Conservation (phyloP, 1,140 invertebrate species). For the Pseudomyrmex cubaensis region DNA sequence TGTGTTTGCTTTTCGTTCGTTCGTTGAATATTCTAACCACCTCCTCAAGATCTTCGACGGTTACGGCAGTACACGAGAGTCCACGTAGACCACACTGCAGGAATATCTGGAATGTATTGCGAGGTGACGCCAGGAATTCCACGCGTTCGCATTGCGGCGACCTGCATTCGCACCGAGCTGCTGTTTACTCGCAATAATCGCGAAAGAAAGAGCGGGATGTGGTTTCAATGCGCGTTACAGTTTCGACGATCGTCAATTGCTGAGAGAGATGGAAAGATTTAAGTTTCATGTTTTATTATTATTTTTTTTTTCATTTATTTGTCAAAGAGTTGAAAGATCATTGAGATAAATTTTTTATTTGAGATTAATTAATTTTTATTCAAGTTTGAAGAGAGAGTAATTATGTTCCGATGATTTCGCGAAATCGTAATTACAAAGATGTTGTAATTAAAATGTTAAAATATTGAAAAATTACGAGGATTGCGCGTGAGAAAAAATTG, state of each 20-base stretch:
- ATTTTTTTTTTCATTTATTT: not conserved
- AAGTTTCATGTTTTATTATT: not conserved
- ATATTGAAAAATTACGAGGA: too few species aligned
- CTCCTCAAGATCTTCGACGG: conserved; percentile 28
- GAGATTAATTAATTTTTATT: too few species aligned
- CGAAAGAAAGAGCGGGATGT: conserved; percentile 2
- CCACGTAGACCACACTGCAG: conserved; percentile 25
- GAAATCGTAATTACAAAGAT: too few species aligned
- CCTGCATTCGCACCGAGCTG: conserved; percentile 4
- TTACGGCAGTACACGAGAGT: not conserved
- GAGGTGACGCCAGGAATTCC: conserved; percentile 49
- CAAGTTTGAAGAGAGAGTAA: too few species aligned
- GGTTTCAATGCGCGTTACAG: conserved; percentile 7
- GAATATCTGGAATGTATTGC: conserved; percentile 43
- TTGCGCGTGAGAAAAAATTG: too few species aligned
- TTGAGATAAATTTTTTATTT: too few species aligned
- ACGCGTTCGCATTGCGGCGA: conserved; percentile 25
- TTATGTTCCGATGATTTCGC: too few species aligned
- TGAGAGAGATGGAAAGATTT: not conserved
- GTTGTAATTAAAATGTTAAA: too few species aligned
- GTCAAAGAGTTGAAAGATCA: too few species aligned
- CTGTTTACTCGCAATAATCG: conserved; percentile 20
- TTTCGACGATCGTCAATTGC: not conserved
- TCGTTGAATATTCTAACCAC: conserved; percentile 34
- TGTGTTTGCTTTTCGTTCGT: not conserved